Evolutionary conservation across 2,797 vertebrate genomes (phyloP), one percentile per base, ranked within the genome.

Genomic region (Aplochiton taeniatus): DNA sequence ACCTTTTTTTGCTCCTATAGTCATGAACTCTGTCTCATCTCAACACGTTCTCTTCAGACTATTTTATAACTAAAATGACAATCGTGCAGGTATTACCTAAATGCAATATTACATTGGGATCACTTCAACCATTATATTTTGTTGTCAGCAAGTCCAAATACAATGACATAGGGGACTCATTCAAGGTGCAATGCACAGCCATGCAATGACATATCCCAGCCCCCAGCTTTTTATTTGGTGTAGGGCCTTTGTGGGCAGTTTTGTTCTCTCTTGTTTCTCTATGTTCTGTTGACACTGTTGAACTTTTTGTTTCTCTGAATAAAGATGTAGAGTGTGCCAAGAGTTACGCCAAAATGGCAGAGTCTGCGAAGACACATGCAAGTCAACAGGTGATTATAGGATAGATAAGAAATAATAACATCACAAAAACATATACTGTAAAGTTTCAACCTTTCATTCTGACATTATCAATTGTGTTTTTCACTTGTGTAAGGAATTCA

Each of bases 301-400:
- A 48, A 57, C 18, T 55, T 59, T 7, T 47, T 63, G 4, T 41
- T 49, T 61, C 47, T 83, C 50, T 61, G 4, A 85, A 84, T 82
- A 65, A 88, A 99, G 97, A 99, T 87, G 85, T 95, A 14, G 97
- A 99, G 67, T 96, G 94, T 79, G 94, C 96, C 67, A 97, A 95
- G 90, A 95, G 90, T 80, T 92, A 96, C 49, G 86, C 94, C 77
- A 99, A 98, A 90, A 95, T 99, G 94, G 96, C 96, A 0, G 97
- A 99, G 85, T 94, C 94, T 14, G 93, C 95, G 62, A 97, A 95
- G 89, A 86, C 90, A n/a, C 90, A 94, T 61, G 90, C 96, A 61
- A 93, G 90, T 81, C 89, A 96, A 48, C 96, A 98, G 93, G 97
- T 98, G 72, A 91, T 76, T 83, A 3, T 12, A 56, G 13, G 12